Base-by-base conservation (phyloP, 1,140 invertebrate species). In the Papilio xuthus region DNA sequence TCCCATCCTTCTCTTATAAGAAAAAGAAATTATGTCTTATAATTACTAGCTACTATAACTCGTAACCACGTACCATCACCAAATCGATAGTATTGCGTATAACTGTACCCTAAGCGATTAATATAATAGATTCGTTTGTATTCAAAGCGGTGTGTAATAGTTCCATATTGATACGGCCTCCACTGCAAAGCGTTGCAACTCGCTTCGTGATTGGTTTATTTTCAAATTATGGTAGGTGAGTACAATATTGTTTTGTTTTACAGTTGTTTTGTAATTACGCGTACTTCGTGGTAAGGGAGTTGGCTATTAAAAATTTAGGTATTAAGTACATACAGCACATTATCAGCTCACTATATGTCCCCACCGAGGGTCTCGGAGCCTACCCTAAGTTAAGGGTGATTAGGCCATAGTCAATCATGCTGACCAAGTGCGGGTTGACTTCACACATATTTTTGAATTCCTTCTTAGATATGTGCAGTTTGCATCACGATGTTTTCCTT, bases 71-170 rank as follows among this genome's bases (percentile, higher is more conserved):
- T 77, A 71, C 71, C 69, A 71, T 73, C 69, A 53, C 81, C 81
- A 82, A 82, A 82, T 79, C 75, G 60, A 42, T 72, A 73, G 50
- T 74, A 79, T 82, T 82, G 80, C 80, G 76, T 79, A 79, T 83
- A 83, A 83, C 82, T 81, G 82, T 83, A 70, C 42, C 50, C 53
- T 13, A 60, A 63, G 63, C 73, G 82, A 81, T 83, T 78, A 81
- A 76, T 78, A 79, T 81, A 83, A 83, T 83, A 76, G 74, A 76
- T 82, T 70, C 53, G 75, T 80, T 82, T 80, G 79, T 82, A 82
- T 80, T 80, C 79, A 80, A 82, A 69, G 9, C 37, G 71, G 69
- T 56, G 69, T 53, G 69, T 78, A 67, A 75, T 47, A 80, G 70
- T 70, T 78, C 79, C 79, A 78, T 80, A 80, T 42, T 56, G 71